Evolutionary conservation across 2,888 invertebrate species (phyloP).

Genomic region (Horisme vitalbata): DNA sequence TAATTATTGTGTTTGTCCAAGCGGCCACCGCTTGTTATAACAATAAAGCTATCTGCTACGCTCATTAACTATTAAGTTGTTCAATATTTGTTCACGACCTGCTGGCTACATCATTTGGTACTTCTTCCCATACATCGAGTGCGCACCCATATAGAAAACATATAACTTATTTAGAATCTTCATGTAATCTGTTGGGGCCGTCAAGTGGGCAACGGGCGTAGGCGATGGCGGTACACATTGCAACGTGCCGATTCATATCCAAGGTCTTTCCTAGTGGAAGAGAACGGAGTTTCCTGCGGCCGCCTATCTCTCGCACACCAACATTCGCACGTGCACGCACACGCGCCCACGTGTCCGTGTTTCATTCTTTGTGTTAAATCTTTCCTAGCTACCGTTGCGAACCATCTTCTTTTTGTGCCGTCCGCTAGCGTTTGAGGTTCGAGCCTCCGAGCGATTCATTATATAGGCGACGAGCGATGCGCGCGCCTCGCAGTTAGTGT

Average conservation of each 20-base stretch:
- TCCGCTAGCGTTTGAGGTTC: constrained; percentile 72
- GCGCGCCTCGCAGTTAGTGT: constrained; percentile 78
- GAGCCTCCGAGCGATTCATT: constrained; percentile 74
- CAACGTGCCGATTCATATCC: constrained; percentile 81
- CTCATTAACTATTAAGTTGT: constrained; percentile 61
- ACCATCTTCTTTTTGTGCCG: constrained; percentile 79
- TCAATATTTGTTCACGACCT: constrained; percentile 50
- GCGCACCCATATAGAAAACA: constrained; percentile 29
- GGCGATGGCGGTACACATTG: constrained; percentile 81
- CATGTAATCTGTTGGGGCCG: constrained; percentile 62
- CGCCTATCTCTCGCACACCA: constrained; percentile 79
- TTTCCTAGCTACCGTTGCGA: constrained; percentile 77
- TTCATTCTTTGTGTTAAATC: constrained; percentile 76
- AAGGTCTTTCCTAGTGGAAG: constrained; percentile 84
- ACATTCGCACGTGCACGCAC: constrained; percentile 74
- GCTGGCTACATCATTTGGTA: constrained; percentile 31
- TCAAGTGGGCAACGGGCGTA: constrained; percentile 77
- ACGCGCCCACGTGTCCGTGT: constrained; percentile 77
- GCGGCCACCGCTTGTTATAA: constrained; percentile 59
- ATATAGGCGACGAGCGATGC: constrained; percentile 79
- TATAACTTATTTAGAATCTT: constrained; percentile 46
- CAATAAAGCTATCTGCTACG: constrained; percentile 67
- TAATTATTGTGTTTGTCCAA: constrained; percentile 65
- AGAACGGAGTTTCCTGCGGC: constrained; percentile 84
- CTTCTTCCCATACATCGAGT: constrained; percentile 36